phyloP scores from a whole-genome alignment of 2,888 invertebrate genomes.

The Aphodius granarius region DNA sequence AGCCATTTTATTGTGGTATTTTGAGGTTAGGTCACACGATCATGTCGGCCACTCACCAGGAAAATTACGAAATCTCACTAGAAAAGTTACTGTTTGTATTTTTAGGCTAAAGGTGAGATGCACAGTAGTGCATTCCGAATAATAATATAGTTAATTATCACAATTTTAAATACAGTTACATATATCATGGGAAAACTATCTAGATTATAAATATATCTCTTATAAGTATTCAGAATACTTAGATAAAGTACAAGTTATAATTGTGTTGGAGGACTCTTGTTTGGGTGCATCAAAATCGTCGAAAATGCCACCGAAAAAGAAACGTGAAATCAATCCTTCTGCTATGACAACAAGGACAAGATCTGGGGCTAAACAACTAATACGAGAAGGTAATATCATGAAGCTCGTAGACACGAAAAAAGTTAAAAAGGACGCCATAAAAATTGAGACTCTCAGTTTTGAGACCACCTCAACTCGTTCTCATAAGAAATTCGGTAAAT shows the following conservation, averaged over 20 bases:
- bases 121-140: neutral
- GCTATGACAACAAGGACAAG: conserved; percentile 25
- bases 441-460: neutral
- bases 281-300: conserved; percentile 9
- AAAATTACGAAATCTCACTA: neutral
- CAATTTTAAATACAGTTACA: neutral
- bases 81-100: neutral
- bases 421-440: neutral
- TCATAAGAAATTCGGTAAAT: conserved; percentile 63
- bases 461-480: conserved; percentile 22
- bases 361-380: conserved; percentile 22
- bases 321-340: conserved; percentile 27
- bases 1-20: conserved; percentile 1
- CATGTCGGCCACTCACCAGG: neutral
- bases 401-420: conserved; percentile 11
- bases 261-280: neutral
- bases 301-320: conserved; percentile 32
- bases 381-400: neutral
- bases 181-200: neutral
- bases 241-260: neutral
- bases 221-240: neutral
- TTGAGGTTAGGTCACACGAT: neutral
- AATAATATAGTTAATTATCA: neutral
- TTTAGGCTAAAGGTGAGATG: neutral
- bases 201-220: neutral